Conservation (phyloP, 2,888 invertebrate genomes). For the Patella caerulea region DNA sequence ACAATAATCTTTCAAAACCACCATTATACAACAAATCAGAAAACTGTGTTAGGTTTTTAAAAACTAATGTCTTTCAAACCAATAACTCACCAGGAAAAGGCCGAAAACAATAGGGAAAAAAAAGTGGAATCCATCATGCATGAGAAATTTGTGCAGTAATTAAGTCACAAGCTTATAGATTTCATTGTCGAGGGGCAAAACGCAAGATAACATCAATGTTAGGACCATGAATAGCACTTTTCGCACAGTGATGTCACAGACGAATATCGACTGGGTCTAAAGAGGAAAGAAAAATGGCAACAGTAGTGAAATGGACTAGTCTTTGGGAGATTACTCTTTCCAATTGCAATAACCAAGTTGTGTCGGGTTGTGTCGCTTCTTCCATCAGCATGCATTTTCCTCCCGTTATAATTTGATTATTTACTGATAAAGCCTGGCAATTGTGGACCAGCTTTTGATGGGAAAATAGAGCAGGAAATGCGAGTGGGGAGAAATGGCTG, state of each 20-base stretch:
- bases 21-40: neutral
- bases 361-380: neutral
- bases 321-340: too few relatives aligned
- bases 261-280: neutral
- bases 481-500: neutral
- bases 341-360: too few relatives aligned
- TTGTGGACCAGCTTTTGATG: conserved; percentile 23
- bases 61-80: neutral
- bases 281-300: too few relatives aligned
- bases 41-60: neutral
- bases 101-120: neutral
- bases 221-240: conserved; percentile 5
- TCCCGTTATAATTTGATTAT: conserved; percentile 38
- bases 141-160: conserved; percentile 4
- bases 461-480: conserved; percentile 10
- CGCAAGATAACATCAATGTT: neutral
- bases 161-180: conserved; percentile 10
- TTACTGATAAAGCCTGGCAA: conserved; percentile 35
- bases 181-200: conserved; percentile 10
- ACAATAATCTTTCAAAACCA: too few relatives aligned
- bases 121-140: neutral
- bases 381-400: conserved; percentile 27
- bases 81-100: neutral
- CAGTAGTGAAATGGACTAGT: too few relatives aligned
- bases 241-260: conserved; percentile 5